phyloP scores from a whole-genome alignment of 2,888 invertebrate genomes.

The Thyatira batis region DNA sequence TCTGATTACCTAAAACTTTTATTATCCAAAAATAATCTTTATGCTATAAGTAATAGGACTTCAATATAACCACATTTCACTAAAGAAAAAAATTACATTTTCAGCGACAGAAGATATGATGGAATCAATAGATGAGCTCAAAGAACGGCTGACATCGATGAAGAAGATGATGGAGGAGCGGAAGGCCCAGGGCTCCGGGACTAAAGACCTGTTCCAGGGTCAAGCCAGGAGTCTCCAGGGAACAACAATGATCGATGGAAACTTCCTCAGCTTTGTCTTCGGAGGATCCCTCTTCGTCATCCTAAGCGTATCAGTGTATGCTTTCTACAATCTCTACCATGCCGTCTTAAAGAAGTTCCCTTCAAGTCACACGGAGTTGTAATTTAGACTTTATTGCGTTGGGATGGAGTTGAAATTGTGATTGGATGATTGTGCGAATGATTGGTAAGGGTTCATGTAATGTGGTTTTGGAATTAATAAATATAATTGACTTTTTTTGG shows the following conservation, averaged over 20 bases:
- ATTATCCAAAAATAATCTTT: too few species aligned
- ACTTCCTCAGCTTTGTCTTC: slow-evolving; percentile 92
- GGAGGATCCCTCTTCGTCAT: slow-evolving; percentile 90
- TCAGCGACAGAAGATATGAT: slow-evolving; percentile 71
- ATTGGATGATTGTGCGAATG: slow-evolving; percentile 30
- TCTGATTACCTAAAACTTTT: too few species aligned
- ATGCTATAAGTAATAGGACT: background rate
- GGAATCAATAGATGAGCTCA: slow-evolving; percentile 91
- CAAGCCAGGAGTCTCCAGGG: slow-evolving; percentile 74
- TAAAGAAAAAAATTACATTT: too few species aligned
- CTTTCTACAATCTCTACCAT: slow-evolving; percentile 88
- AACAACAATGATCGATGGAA: slow-evolving; percentile 89
- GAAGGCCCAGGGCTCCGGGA: slow-evolving; percentile 74
- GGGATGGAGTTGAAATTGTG: slow-evolving; percentile 20
- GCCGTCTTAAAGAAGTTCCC: slow-evolving; percentile 91
- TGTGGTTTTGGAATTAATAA: background rate
- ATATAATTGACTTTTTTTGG: background rate
- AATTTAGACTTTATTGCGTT: slow-evolving; percentile 50
- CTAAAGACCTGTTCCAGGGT: slow-evolving; percentile 74
- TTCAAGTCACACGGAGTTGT: slow-evolving; percentile 90
- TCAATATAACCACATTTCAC: background rate
- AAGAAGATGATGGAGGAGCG: slow-evolving; percentile 91
- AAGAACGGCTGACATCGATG: slow-evolving; percentile 90
- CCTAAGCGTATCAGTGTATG: slow-evolving; percentile 90
- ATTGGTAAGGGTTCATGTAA: slow-evolving; percentile 16